These are phyloP conservation scores for Pan troglodytes DNA, from an alignment of 2,113 vertebrate genomes.

Conservation along the genomic window NHGRI_mPanTro3-v2.1_pri NC_072413.2:26170001-26170500, in stretches of 20 bases:
- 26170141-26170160: slow-evolving; percentile 12
- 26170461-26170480: background rate
- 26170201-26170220: background rate
- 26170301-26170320: background rate
- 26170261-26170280: background rate
- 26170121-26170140: background rate
- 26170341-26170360: background rate
- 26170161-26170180: background rate
- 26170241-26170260: background rate
- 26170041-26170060: slow-evolving; percentile 38
- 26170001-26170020: slow-evolving; percentile 41
- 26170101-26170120: slow-evolving; percentile 10
- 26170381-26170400: background rate
- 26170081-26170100: slow-evolving; percentile 39
- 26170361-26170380: background rate
- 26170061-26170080: slow-evolving; percentile 46
- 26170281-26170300: background rate
- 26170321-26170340: background rate
- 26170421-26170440: background rate
- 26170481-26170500: slow-evolving; percentile 1
- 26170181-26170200: slow-evolving; percentile 9
- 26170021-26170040: background rate
- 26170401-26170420: background rate
- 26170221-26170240: background rate
- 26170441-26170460: background rate